Evolutionary conservation across 1,140 invertebrate species (phyloP).

Genomic region (Ceratina japonica): DNA sequence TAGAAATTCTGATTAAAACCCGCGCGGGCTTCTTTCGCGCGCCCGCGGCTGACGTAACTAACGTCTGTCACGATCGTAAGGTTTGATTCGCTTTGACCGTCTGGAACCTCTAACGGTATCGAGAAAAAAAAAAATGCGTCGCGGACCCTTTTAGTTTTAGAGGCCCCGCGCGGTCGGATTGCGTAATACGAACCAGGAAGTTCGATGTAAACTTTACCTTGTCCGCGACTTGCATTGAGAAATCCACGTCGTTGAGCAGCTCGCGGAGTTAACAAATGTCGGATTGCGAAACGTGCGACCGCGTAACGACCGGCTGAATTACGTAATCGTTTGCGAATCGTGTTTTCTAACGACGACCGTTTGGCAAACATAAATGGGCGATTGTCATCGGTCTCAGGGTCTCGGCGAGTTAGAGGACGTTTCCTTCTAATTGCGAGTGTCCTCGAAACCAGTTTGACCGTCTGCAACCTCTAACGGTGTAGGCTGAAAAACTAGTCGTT

Average conservation of each 20-base stretch:
- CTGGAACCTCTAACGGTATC: conserved; percentile 60
- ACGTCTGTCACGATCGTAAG: conserved; percentile 1
- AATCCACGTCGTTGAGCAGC: no score
- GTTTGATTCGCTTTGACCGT: conserved; percentile 46
- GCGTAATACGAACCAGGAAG: no score
- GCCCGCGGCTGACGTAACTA: neutral
- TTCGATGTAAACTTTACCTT: no score
- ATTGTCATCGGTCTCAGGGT: neutral
- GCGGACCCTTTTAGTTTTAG: no score
- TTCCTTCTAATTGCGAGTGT: conserved; percentile 37
- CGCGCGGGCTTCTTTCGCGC: neutral
- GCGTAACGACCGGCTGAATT: neutral
- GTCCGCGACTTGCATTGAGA: no score
- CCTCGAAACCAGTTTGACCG: conserved; percentile 65
- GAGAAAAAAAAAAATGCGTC: conserved; percentile 14
- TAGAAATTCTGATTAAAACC: conserved; percentile 23
- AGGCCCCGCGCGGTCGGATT: no score
- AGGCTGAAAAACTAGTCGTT: conserved; percentile 55
- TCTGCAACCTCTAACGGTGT: conserved; percentile 76
- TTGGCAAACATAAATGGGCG: neutral
- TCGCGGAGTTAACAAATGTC: no score
- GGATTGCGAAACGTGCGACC: neutral
- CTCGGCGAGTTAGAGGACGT: conserved; percentile 13
- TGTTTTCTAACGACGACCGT: neutral
- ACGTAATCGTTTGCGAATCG: neutral